Evolutionary conservation across 2,797 vertebrate genomes (phyloP), one percentile per base, ranked within the genome.

Genomic region (Tokudaia tokunoshimensis): DNA sequence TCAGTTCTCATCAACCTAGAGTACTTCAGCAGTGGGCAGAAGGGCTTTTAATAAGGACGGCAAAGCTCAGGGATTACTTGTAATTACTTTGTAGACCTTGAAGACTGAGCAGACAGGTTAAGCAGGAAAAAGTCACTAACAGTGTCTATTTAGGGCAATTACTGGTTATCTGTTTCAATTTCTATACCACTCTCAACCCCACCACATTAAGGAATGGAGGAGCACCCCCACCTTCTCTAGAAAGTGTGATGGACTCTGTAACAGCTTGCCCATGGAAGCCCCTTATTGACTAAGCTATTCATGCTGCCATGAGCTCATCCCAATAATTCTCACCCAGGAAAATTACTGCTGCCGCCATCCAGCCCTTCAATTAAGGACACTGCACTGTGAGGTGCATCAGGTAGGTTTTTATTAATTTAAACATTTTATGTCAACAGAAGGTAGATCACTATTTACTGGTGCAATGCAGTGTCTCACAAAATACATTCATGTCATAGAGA

Each of bases 381-480:
- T 96, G 86, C 80, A 76, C 94, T 85, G 1, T 91, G 95, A 95
- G 91, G 67, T 94, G 70, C 84, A 94, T 94, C 94, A 79, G 94
- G 96, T 92, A 50, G 83, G 29, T 92, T 96, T 97, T 97, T 95
- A 97, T 97, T 97, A 97, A 97, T 97, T 97, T 94, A 94, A 97
- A 82, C 59, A 90, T 94, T 97, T 95, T 96, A 61, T 97, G 94
- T 97, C 95, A 97, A 97, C 97, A 97, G 89, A 96, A 95, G 14
- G n/a, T 96, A 95, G 94, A 80, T 96, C 81, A 44, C 94, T 89
- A 92, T 98, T 97, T 97, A 94, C 90, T 89, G 93, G 86, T 96
- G 31, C 47, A 94, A 14, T 89, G 78, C 37, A 19, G 82, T 88
- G 47, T 94, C 85, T 93, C 91, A 86, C 91, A 94, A 87, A 97